phyloP scores from a whole-genome alignment of 2,113 vertebrate genomes.

The Corapipo altera region DNA sequence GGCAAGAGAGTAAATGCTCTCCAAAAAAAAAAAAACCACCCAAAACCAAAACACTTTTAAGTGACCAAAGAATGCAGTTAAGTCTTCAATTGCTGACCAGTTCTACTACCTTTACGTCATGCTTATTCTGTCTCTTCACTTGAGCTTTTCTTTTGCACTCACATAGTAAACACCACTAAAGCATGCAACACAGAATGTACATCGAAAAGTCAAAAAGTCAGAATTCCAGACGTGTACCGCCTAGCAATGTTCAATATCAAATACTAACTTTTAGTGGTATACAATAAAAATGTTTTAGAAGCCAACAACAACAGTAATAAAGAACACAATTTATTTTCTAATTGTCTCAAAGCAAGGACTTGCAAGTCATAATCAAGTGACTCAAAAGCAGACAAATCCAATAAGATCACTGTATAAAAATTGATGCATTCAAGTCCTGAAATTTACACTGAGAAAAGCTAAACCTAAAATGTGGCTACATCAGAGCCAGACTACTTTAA shows the following conservation, averaged over 20 bases:
- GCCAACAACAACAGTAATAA: background rate
- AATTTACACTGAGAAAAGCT: background rate
- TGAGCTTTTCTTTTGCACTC: background rate
- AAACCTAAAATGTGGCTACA: background rate
- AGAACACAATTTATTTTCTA: background rate
- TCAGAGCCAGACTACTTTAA: background rate
- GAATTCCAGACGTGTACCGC: accelerated
- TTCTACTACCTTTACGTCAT: background rate
- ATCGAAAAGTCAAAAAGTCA: background rate
- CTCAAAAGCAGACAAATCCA: background rate
- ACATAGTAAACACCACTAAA: background rate
- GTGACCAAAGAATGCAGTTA: background rate
- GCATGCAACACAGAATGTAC: accelerated
- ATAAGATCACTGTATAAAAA: background rate
- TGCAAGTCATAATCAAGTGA: background rate
- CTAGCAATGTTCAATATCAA: background rate
- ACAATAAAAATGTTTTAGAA: background rate
- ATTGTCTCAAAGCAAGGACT: background rate
- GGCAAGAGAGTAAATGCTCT: background rate
- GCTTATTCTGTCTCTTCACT: background rate
- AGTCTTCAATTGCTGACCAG: background rate
- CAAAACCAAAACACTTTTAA: background rate
- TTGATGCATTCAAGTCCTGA: background rate
- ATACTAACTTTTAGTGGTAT: background rate
- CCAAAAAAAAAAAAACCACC: background rate